phyloP scores from a whole-genome alignment of 2,113 vertebrate genomes.

The Oenanthe melanoleuca region DNA sequence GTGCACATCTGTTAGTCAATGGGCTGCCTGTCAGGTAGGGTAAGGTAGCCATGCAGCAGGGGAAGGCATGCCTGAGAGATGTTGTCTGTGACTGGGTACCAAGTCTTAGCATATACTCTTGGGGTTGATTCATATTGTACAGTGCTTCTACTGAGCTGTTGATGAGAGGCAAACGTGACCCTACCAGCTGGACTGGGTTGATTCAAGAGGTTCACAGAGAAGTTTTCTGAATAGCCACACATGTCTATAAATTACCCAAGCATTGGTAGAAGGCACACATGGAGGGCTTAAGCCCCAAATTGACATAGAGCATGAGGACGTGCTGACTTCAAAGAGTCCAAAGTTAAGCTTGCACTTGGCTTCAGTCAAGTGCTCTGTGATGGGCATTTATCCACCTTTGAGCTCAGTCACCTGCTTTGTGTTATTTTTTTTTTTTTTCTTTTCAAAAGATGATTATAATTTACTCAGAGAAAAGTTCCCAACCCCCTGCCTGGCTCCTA shows the following conservation, averaged over 20 bases:
- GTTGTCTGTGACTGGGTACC: background rate
- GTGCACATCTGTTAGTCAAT: background rate
- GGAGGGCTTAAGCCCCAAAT: background rate
- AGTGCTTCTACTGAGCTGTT: background rate
- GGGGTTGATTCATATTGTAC: background rate
- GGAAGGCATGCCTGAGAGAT: background rate
- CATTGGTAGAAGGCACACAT: background rate
- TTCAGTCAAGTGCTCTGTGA: background rate
- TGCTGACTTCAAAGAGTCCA: background rate
- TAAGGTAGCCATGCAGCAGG: background rate
- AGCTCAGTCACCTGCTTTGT: constrained; percentile 5
- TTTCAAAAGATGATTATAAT: background rate
- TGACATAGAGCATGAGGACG: background rate
- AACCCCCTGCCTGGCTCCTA: background rate
- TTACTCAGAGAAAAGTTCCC: background rate
- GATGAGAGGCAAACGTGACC: background rate
- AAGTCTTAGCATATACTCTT: background rate
- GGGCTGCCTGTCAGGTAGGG: background rate
- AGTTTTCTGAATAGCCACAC: background rate
- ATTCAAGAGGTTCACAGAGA: background rate
- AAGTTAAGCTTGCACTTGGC: background rate
- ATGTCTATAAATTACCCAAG: background rate
- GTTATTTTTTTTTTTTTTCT: background rate
- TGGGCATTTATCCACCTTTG: background rate
- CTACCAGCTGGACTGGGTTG: background rate